Base-by-base conservation (phyloP, 1,140 invertebrate species). In the Varroa destructor region DNA sequence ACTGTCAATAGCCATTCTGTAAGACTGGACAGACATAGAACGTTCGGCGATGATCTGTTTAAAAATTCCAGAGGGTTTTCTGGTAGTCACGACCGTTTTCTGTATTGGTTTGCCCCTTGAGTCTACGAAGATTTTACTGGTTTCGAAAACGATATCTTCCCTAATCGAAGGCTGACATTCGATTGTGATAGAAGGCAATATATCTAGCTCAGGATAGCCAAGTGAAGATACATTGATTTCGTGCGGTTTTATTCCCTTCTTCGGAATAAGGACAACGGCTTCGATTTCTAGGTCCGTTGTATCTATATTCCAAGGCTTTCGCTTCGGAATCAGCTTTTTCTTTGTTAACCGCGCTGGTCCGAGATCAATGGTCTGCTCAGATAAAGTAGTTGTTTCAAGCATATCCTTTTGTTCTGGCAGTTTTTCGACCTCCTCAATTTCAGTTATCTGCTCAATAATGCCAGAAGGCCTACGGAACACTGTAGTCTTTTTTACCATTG, bases 91-190 rank as follows among this genome's bases (percentile, higher is more conserved):
- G 1, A 37, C 46, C 12, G 46, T 40, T 37, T 46, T n/a, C 61
- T 67, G 14, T 46, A 36, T 67, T 3, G 61, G 61, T n/a, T 14
- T 10, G 37, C 36, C 36, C 61, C 12, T 36, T 12, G 37, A 67
- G 40, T 67, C 61, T 5, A 67, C 37, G 61, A 67, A 67, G 46
- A 67, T 46, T 8, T 67, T 46, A 37, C 40, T 67, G 12, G 5
- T 40, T 67, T 37, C 61, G 5, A 40, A 1, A 12, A 40, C 46
- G 40, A 37, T 12, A 40, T 67, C 12, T 1, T 14, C 40, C 61
- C 12, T 14, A 0, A 3, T 40, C 40, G 12, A 46, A 10, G 37
- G 61, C 40, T 67, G 40, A 46, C 2, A 14, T 67, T 40, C 61
- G 1, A 67, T 14, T 37, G 61, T 36, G 40, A 67, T 12, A 2